Evolutionary conservation across 30 jellyfish, hydroid and myxozoan genomes (phyloP).

Genomic region (Aurelia sp.): DNA sequence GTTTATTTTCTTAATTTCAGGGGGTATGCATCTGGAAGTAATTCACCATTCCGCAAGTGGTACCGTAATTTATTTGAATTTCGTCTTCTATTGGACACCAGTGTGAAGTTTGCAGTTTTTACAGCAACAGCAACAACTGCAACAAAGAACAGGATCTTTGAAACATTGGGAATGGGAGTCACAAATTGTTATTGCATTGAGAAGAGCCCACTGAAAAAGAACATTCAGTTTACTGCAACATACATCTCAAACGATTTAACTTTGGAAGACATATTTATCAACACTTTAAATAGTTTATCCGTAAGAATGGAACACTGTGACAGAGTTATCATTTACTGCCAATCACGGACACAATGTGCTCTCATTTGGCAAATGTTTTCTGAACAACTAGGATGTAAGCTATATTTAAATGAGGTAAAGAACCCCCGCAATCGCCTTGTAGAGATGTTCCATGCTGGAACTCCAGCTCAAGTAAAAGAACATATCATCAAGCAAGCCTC

Average conservation of each 20-base stretch:
- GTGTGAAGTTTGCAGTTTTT: too few relatives aligned
- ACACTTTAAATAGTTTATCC: too few relatives aligned
- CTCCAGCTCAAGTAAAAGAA: not conserved
- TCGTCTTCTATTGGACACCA: too few relatives aligned
- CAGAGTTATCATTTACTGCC: slow-evolving; percentile 17
- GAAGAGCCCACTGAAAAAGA: slow-evolving; percentile 48
- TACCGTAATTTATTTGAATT: too few relatives aligned
- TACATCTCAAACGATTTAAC: slow-evolving; percentile 30
- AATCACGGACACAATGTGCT: slow-evolving; percentile 59
- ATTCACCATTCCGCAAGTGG: too few relatives aligned
- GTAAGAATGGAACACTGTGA: too few relatives aligned
- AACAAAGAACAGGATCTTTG: too few relatives aligned
- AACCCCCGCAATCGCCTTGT: slow-evolving; percentile 47
- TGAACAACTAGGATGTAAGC: not conserved
- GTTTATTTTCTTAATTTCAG: too few relatives aligned
- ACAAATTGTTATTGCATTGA: too few relatives aligned
- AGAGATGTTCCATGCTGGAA: slow-evolving; percentile 63
- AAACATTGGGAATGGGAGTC: too few relatives aligned
- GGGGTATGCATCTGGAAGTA: too few relatives aligned
- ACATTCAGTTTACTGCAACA: slow-evolving; percentile 4
- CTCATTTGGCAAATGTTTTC: slow-evolving; percentile 43
- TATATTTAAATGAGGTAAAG: slow-evolving; percentile 21
- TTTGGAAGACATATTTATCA: slow-evolving; percentile 26
- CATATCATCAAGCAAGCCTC: not conserved
- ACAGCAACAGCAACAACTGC: too few relatives aligned